Evolutionary conservation across 2,113 vertebrate genomes (phyloP).

Genomic region (Muntiacus reevesi): DNA sequence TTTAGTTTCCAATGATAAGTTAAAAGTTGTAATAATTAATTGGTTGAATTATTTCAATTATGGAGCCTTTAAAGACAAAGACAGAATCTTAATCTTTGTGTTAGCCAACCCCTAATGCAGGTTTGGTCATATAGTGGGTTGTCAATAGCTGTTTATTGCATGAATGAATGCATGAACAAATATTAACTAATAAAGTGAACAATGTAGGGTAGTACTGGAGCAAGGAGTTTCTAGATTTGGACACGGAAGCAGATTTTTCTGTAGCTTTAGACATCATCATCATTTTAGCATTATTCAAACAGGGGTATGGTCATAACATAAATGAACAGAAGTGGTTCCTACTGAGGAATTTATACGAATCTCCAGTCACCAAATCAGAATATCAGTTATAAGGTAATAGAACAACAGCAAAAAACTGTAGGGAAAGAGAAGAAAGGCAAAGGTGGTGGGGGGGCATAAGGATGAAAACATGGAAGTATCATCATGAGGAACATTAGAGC

Average conservation of each 20-base stretch:
- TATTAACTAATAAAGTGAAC: not conserved
- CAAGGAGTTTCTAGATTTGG: not conserved
- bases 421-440: not conserved
- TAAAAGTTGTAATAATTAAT: not conserved
- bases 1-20: not conserved
- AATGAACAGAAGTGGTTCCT: not conserved
- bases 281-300: not conserved
- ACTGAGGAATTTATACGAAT: conserved; percentile 2
- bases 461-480: not conserved
- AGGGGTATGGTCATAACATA: not conserved
- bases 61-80: not conserved
- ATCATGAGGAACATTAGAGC: not conserved
- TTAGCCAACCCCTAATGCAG: not conserved
- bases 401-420: not conserved
- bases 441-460: not conserved
- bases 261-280: not conserved
- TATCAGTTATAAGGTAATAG: not conserved
- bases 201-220: not conserved
- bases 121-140: not conserved
- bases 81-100: not conserved
- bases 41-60: not conserved
- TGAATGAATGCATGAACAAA: not conserved
- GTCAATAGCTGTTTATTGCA: not conserved
- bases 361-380: conserved; percentile 2
- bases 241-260: not conserved